Percentiles rank a stretch among this genome's conserved stretches.
Conservation (phyloP, 2,888 invertebrate species). For the Monopis laevigella region DNA sequence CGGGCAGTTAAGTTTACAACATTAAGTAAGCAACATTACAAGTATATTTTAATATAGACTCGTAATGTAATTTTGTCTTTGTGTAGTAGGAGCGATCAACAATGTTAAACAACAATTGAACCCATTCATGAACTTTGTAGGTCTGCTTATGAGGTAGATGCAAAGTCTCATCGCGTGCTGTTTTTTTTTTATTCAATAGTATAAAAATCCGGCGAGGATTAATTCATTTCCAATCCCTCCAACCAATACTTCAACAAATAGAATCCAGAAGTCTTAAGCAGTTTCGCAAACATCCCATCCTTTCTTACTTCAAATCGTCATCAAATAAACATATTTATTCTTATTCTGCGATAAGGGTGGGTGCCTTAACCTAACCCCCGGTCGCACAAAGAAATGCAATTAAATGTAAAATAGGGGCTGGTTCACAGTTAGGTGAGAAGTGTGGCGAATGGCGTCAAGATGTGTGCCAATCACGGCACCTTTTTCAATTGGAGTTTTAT, state of each 20-base stretch:
- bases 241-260: not conserved
- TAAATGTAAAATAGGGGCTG: conserved; percentile 65
- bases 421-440: conserved; percentile 30
- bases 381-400: conserved; percentile 66
- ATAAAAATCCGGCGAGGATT: not conserved
- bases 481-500: not conserved
- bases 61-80: no score
- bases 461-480: conserved; percentile 10
- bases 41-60: no score
- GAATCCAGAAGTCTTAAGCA: conserved; percentile 1
- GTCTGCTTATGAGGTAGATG: no score
- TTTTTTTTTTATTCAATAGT: not conserved
- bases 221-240: not conserved
- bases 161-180: no score
- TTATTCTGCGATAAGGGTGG: conserved; percentile 44
- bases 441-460: conserved; percentile 4
- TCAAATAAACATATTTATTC: conserved; percentile 7
- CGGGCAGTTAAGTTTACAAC: no score
- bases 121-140: no score
- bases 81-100: no score
- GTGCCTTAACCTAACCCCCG: conserved; percentile 57
- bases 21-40: no score
- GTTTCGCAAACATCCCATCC: conserved; percentile 1
- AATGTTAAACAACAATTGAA: no score
- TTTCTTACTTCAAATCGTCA: conserved; percentile 9